Base-by-base conservation (phyloP, 2,113 vertebrate species). In the Pyrgilauda ruficollis region DNA sequence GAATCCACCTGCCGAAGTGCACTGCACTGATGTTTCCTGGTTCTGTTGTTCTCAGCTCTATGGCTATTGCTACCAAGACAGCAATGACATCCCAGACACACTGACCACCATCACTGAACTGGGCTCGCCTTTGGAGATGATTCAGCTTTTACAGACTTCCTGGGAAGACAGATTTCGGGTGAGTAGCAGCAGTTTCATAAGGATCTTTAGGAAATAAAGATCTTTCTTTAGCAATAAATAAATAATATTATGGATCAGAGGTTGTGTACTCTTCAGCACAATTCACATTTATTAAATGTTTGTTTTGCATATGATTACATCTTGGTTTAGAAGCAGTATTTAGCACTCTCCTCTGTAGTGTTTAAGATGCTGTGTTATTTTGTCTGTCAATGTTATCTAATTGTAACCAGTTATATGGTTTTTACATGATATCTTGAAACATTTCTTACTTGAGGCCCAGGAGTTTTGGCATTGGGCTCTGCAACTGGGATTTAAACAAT, bases 111-210 rank as follows among this genome's bases (percentile, higher is more conserved):
- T 99, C 98, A 99, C 98, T 23, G 99, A 99, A 91, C 97, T 99
- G 69, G 99, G 99, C 18, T 98, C 98, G 8, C 99, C 99, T 18
- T 97, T 99, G 82, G 99, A 99, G 96, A 99, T 99, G 99, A 99
- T 99, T 95, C 98, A 98, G 96, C 98, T 99, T 86, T 97, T 99
- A 70, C 99, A 99, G 96, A 98, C 98, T 13, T 98, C 99, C 77
- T 99, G 99, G 99, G 99, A 99, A 96, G 98, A 99, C 70, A 98
- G 99, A 72, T 99, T 99, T 96, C 97, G 98, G 86, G 99, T 99
- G 96, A 98, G 98, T 97, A 89, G 37, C 52, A 50, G 22, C 53
- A 78, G 66, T 52, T 95, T 66, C 21, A 31, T 68, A 89, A 62
- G 35, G 41, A 61, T 31, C n/a, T 89, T 11, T 35, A 73, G 70